These are phyloP conservation scores for Pelmatolapia mariae DNA, from an alignment of 2,113 vertebrate genomes.

Conservation along the genomic window DNA sequence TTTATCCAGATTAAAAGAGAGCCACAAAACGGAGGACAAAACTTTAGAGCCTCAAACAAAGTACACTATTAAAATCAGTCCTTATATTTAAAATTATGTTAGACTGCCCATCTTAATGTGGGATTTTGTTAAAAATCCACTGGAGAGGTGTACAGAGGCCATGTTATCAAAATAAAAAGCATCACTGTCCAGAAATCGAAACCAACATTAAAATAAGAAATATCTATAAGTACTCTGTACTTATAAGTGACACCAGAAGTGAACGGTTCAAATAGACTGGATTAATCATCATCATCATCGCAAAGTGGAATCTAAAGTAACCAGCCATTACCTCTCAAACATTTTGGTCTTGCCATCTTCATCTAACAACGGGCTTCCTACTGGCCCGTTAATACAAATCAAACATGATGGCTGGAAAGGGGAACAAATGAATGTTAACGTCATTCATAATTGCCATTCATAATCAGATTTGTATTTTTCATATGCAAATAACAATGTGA, in stretches of 20 bases:
- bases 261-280: not conserved
- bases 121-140: not conserved
- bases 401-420: slow-evolving; percentile 57
- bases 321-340: not conserved
- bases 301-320: not conserved
- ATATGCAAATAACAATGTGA: not conserved
- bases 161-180: not conserved
- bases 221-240: not conserved
- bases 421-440: not conserved
- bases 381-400: slow-evolving; percentile 60
- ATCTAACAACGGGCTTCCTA: not conserved
- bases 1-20: not conserved
- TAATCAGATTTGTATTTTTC: not conserved
- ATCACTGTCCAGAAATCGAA: not conserved
- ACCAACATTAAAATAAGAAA: not conserved
- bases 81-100: not conserved
- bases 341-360: not conserved
- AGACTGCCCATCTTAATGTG: not conserved
- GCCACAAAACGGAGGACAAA: not conserved
- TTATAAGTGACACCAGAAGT: not conserved
- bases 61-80: not conserved
- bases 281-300: not conserved
- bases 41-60: too few relatives aligned
- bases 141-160: not conserved
- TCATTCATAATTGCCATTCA: not conserved